Conservation (phyloP, 2,888 invertebrate genomes). For the Microctonus hyperodae region DNA sequence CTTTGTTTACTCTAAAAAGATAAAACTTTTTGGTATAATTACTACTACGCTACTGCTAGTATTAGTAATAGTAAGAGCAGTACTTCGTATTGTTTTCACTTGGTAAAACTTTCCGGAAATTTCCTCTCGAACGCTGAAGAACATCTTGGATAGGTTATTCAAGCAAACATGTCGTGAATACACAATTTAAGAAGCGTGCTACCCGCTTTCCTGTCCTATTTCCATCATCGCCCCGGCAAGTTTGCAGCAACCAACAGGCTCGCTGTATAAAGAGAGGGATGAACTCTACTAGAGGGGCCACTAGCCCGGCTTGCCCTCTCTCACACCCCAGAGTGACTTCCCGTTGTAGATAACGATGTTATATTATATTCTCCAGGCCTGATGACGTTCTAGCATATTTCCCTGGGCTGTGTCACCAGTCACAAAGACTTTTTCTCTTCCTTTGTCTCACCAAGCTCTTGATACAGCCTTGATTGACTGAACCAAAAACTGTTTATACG, state of each 20-base stretch:
- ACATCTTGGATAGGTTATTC: constrained; percentile 20
- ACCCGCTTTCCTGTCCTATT: not conserved
- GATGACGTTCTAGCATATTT: constrained; percentile 41
- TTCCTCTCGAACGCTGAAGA: not conserved
- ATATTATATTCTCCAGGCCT: constrained; percentile 48
- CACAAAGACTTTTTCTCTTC: constrained; percentile 24
- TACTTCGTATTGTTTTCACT: not conserved
- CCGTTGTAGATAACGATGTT: constrained; percentile 54
- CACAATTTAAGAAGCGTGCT: constrained; percentile 28
- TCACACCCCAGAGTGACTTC: constrained; percentile 44
- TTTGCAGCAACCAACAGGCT: constrained; percentile 3
- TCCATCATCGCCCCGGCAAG: not conserved
- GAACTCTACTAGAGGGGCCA: constrained; percentile 11
- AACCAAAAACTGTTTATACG: no score
- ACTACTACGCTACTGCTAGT: not conserved
- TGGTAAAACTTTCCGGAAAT: constrained; percentile 4
- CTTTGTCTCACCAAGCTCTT: constrained; percentile 21
- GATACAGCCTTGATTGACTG: no score
- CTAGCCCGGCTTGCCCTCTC: constrained; percentile 11
- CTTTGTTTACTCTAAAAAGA: not conserved
- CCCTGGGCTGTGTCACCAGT: not conserved
- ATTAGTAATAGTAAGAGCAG: not conserved
- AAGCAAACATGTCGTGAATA: constrained; percentile 30
- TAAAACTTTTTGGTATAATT: not conserved
- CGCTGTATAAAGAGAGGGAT: constrained; percentile 20